Conservation (phyloP, 2,113 vertebrate species). For the Polypterus bichir region DNA sequence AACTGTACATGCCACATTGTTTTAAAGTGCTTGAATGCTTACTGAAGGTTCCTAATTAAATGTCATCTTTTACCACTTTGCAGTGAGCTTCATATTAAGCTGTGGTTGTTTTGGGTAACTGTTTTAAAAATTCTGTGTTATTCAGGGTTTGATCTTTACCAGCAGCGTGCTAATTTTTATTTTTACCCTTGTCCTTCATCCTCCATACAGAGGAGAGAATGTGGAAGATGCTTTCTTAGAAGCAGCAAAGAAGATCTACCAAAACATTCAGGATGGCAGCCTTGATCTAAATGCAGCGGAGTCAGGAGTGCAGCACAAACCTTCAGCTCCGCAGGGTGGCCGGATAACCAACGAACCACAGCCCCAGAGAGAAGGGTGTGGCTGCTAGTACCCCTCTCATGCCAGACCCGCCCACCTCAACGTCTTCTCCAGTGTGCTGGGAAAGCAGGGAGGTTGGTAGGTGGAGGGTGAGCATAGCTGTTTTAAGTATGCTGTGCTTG, state of each 20-base stretch:
- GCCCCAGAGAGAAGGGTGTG: slow-evolving; percentile 84
- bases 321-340: slow-evolving; percentile 79
- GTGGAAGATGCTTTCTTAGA: slow-evolving; percentile 95
- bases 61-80: too few relatives aligned
- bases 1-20: too few relatives aligned
- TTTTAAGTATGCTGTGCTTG: too few relatives aligned
- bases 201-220: slow-evolving; percentile 75
- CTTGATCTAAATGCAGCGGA: slow-evolving; percentile 94
- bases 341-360: slow-evolving; percentile 82
- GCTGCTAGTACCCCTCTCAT: slow-evolving; percentile 77
- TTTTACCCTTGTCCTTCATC: not conserved
- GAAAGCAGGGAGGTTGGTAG: slow-evolving; percentile 20
- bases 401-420: slow-evolving; percentile 4
- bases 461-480: not conserved
- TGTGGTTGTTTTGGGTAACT: too few relatives aligned
- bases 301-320: slow-evolving; percentile 94
- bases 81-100: too few relatives aligned
- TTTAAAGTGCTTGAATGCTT: too few relatives aligned
- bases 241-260: slow-evolving; percentile 96
- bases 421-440: slow-evolving; percentile 23
- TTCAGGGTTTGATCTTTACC: too few relatives aligned
- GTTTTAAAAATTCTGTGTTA: too few relatives aligned
- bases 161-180: too few relatives aligned
- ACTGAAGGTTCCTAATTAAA: too few relatives aligned
- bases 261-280: slow-evolving; percentile 96